Percentiles rank a stretch among this genome's conserved stretches.
Evolutionary conservation across 2,888 invertebrate genomes (phyloP).

Genomic region (Electrophaes corylata): DNA sequence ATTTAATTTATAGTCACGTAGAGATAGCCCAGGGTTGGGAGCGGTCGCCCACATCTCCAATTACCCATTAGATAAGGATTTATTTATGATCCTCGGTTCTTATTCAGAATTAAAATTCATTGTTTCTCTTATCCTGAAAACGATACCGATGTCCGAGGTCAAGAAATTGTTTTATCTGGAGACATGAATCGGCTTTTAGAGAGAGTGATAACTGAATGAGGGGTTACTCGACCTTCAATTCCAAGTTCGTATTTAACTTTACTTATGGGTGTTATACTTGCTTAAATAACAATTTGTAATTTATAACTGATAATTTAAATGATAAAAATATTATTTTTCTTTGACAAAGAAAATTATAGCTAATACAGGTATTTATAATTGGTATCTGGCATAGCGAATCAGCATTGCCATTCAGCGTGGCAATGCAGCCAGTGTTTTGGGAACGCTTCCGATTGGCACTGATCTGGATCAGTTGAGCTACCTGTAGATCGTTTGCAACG

Average conservation of each 20-base stretch:
- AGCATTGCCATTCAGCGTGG: no score
- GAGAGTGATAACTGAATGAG: slow-evolving; percentile 59
- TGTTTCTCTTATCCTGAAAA: slow-evolving; percentile 80
- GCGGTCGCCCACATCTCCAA: slow-evolving; percentile 78
- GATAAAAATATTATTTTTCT: no score
- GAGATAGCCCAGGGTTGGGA: slow-evolving; percentile 60
- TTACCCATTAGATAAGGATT: slow-evolving; percentile 80
- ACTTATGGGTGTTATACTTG: slow-evolving; percentile 47
- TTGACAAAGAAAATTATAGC: no score
- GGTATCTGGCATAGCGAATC: no score
- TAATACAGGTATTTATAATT: no score
- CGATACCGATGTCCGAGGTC: slow-evolving; percentile 70
- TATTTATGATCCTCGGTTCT: slow-evolving; percentile 70
- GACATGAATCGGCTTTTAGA: slow-evolving; percentile 82
- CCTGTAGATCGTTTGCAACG: no score
- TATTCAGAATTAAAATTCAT: slow-evolving; percentile 80
- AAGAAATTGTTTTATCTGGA: slow-evolving; percentile 74
- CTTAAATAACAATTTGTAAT: slow-evolving; percentile 44
- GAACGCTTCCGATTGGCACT: no score
- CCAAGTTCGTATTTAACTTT: slow-evolving; percentile 51
- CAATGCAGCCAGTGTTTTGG: no score
- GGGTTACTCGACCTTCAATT: slow-evolving; percentile 67
- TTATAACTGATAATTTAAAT: slow-evolving; percentile 46
- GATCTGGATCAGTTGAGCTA: no score
- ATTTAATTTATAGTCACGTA: slow-evolving; percentile 69